Base-by-base conservation (phyloP, 2,888 invertebrate species). In the Aelia acuminata region DNA sequence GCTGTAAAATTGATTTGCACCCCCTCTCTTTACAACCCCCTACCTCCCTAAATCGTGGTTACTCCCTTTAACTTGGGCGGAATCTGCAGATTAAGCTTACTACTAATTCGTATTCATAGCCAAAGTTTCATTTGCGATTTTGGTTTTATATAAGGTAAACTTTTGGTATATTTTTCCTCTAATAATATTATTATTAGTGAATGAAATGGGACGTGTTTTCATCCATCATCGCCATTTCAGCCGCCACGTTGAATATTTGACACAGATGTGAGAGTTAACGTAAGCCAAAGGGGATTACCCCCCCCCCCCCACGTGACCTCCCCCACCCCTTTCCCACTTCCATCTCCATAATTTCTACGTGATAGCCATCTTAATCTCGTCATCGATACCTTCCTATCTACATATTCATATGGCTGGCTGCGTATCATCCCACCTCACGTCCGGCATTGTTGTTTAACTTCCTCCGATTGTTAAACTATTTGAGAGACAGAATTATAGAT, bases 281-380 rank as follows among this genome's bases (percentile, higher is more conserved):
- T 53, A n/a, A 53, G n/a, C 53, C n/a, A 53, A n/a, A 8, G 53
- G 53, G 8, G 8, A 53, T n/a, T 53, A 53, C 1, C 1, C 1
- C n/a, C 10, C 53, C n/a, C 5, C 10, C 53, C 22, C 8, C 53
- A 22, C 0, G 3, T 8, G 22, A 3, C 20, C 20, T 4, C 3
- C 50, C 22, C 22, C 53, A 22, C n/a, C 22, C 22, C 53, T 53
- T 53, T n/a, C n/a, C n/a, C 53, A 1, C 8, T 53, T 53, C 7
- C 53, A 53, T 53, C 53, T 53, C 53, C 53, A 53, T 53, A 53
- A 53, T 53, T 53, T 8, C 53, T 8, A 53, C 53, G n/a, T 53
- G 53, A 53, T 53, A 53, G 53, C 53, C 53, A 53, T 53, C 53
- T n/a, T 53, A n/a, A 53, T n/a, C 53, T 53, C 53, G 53, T 53